Percentiles rank a stretch among this genome's conserved stretches.
These are phyloP conservation scores for Rostratula benghalensis DNA, from an alignment of 2,113 vertebrate genomes.

Conservation along the genomic window DNA sequence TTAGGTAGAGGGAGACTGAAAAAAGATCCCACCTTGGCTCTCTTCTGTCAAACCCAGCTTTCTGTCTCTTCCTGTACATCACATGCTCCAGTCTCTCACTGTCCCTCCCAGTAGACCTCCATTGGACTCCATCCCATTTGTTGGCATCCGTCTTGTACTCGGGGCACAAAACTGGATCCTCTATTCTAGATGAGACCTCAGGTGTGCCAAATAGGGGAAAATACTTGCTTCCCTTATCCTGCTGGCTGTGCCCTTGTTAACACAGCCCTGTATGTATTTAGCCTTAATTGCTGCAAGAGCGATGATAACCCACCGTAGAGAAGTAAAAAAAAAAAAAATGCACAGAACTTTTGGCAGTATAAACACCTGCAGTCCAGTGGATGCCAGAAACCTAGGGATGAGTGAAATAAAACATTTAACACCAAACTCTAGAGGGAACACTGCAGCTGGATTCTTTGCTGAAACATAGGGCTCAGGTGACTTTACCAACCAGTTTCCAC, in stretches of 20 bases:
- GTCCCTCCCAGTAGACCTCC: not conserved
- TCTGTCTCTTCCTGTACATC: not conserved
- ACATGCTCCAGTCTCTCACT: not conserved
- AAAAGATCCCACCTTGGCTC: not conserved
- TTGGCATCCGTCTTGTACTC: not conserved
- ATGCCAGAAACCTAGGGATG: constrained; percentile 14
- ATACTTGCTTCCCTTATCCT: not conserved
- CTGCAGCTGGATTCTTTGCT: not conserved
- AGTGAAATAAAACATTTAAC: not conserved
- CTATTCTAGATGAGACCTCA: not conserved
- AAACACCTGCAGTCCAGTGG: not conserved
- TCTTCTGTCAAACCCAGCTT: not conserved
- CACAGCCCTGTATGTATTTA: not conserved
- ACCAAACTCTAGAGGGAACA: not conserved
- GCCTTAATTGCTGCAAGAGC: constrained; percentile 1
- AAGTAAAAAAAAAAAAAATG: constrained; percentile 11
- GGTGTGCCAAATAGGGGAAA: not conserved
- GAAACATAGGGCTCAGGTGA: not conserved
- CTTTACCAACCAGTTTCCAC: not conserved
- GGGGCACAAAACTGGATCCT: not conserved
- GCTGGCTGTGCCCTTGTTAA: not conserved
- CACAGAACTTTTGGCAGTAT: not conserved
- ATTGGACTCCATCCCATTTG: not conserved
- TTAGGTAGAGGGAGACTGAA: not conserved
- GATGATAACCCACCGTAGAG: not conserved